Conservation (phyloP, 1,140 invertebrate species). For the Antheraea pernyi region DNA sequence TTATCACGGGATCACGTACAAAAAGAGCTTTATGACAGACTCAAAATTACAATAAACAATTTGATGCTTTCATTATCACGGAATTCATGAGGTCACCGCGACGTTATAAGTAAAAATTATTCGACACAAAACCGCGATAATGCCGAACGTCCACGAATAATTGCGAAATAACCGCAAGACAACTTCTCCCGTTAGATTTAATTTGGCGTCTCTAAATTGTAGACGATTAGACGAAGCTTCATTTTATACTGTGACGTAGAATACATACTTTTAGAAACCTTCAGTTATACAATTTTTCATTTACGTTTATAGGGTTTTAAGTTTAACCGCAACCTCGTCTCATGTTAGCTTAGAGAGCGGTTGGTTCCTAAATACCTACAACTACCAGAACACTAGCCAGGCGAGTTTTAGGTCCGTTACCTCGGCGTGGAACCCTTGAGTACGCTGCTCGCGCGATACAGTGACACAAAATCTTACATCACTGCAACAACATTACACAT, state of each 20-base stretch:
- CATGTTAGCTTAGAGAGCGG: too few species aligned
- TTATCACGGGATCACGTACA: slow-evolving; percentile 62
- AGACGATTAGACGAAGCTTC: slow-evolving; percentile 34
- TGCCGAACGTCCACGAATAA: slow-evolving; percentile 69
- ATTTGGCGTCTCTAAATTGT: slow-evolving; percentile 55
- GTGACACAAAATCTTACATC: too few species aligned
- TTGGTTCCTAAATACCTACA: too few species aligned
- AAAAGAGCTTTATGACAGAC: slow-evolving; percentile 55
- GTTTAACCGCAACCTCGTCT: too few species aligned
- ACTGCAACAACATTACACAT: too few species aligned
- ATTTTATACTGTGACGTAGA: slow-evolving; percentile 28
- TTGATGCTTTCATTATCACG: slow-evolving; percentile 65
- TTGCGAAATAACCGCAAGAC: slow-evolving; percentile 69
- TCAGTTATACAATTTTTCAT: not conserved
- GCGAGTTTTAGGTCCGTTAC: too few species aligned
- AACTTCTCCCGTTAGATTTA: slow-evolving; percentile 56
- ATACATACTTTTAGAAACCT: slow-evolving; percentile 13
- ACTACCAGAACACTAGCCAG: too few species aligned
- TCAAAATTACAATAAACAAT: slow-evolving; percentile 76
- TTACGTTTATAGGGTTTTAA: not conserved
- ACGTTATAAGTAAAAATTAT: slow-evolving; percentile 59
- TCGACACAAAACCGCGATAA: slow-evolving; percentile 66
- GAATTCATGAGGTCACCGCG: slow-evolving; percentile 55
- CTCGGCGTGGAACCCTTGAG: too few species aligned
- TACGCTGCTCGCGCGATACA: too few species aligned